phyloP scores from a whole-genome alignment of 2,797 vertebrate species.

The Monodelphis domestica region DNA sequence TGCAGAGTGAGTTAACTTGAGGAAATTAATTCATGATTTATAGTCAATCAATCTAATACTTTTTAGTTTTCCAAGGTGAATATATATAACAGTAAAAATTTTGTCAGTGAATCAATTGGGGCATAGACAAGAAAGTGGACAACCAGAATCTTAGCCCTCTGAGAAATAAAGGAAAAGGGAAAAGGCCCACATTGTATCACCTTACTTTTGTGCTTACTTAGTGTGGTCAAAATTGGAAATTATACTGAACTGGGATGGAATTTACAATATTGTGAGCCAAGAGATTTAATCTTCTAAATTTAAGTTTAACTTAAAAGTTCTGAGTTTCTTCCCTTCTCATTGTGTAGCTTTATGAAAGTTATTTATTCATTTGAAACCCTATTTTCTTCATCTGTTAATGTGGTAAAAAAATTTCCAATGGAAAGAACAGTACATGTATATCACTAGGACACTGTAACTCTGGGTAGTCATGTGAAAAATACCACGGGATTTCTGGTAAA shows the following conservation, averaged over 20 bases:
- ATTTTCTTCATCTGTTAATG: background rate
- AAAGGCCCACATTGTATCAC: background rate
- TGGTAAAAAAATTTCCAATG: background rate
- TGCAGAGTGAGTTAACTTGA: background rate
- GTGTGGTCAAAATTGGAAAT: background rate
- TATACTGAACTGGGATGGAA: background rate
- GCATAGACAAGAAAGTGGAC: background rate
- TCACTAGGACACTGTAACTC: background rate
- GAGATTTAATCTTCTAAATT: background rate
- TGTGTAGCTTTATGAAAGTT: background rate
- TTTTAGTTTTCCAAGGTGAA: constrained; percentile 6
- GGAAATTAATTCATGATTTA: background rate
- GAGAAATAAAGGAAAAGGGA: background rate
- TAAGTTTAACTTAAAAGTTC: background rate
- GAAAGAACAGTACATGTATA: background rate
- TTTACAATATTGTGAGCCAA: background rate
- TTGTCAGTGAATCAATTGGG: background rate
- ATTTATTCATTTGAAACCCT: background rate
- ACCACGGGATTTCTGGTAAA: constrained; percentile 5
- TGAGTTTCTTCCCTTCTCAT: background rate
- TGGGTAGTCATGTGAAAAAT: background rate
- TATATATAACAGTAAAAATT: background rate
- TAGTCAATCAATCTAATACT: background rate
- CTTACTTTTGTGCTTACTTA: background rate
- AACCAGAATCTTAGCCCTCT: background rate